Base-by-base conservation (phyloP, 2,888 invertebrate genomes). In the Cistogaster globosa region DNA sequence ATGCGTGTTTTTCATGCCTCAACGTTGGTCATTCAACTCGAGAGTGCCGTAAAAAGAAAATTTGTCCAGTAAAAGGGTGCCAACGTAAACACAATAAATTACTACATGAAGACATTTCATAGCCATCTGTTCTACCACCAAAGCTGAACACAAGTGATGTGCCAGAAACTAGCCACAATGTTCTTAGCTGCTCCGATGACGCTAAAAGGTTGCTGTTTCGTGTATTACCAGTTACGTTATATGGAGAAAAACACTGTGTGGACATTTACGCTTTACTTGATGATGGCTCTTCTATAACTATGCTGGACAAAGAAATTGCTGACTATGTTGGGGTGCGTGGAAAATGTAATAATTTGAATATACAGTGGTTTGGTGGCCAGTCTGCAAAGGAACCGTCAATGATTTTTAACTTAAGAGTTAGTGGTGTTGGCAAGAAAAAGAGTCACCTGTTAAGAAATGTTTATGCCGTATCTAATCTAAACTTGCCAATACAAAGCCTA, bases 381-480 rank as follows among this genome's bases (percentile, higher is more conserved):
- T 63, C 72, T 32, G 26, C 26, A 26, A 26, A 26, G 1, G 1
- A 26, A 26, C 26, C 26, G 26, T 26, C 26, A 26, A 26, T 26
- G 26, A 26, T 4, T 26, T 26, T 26, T 4, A 26, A 26, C 26
- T 26, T 26, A 26, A 26, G 26, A 26, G 26, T 26, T 26, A 26
- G 26, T 26, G 26, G 74, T n/a, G 12, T n/a, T 0, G 67, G 38
- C 0, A 77, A 67, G 60, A 80, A 63, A 18, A 75, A 51, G 36
- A 12, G 36, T 42, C 75, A 79, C 18, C 20, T 67, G 5, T 18
- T 71, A 14, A 58, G 20, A 20, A 85, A 76, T 45, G 71, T 81
- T 8, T 78, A 80, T 69, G 76, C 69, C 12, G 68, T 82, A n/a
- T 65, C 82, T 4, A 76, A n/a, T 65, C 82, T 4, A 76, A 84